These are phyloP conservation scores for Hydropsyche tenuis DNA, from an alignment of 1,140 invertebrate species.

Conservation along the genomic window DNA sequence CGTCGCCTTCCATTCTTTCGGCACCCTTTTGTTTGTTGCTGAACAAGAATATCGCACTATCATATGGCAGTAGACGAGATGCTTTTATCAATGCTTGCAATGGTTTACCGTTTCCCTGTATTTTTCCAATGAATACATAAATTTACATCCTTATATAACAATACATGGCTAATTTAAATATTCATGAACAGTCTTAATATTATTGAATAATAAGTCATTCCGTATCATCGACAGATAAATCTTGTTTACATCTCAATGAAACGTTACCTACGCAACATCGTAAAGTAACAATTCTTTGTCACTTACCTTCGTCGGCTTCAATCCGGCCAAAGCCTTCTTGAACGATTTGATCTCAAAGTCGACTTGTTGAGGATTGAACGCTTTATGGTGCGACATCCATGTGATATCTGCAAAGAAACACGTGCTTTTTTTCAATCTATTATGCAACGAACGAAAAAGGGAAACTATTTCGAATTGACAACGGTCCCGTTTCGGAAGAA, in stretches of 20 bases:
- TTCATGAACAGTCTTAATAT: too few species aligned
- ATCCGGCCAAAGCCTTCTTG: slow-evolving; percentile 39
- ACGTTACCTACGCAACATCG: too few species aligned
- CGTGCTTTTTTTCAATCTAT: neutral
- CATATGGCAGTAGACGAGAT: slow-evolving; percentile 65
- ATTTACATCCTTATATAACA: too few species aligned
- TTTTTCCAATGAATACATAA: neutral
- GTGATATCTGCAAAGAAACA: slow-evolving; percentile 42
- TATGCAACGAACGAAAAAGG: neutral
- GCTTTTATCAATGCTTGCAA: slow-evolving; percentile 49
- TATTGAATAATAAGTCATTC: too few species aligned
- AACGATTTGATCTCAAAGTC: slow-evolving; percentile 41
- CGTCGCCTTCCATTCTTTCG: neutral
- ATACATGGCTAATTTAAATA: neutral
- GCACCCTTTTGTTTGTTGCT: slow-evolving; percentile 24
- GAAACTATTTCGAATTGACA: neutral
- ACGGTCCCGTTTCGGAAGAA: neutral
- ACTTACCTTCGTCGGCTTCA: slow-evolving; percentile 43
- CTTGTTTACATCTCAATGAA: too few species aligned
- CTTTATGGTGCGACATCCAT: slow-evolving; percentile 46
- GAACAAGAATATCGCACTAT: slow-evolving; percentile 65
- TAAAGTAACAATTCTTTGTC: too few species aligned
- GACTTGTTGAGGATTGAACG: slow-evolving; percentile 2
- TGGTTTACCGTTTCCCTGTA: slow-evolving; percentile 23
- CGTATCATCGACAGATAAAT: too few species aligned